A percentile compares a stretch with the other conserved stretches of the same genome.
Evolutionary conservation across 1,140 invertebrate species (phyloP).

Genomic region (Macrotrachela quadricornifera): DNA sequence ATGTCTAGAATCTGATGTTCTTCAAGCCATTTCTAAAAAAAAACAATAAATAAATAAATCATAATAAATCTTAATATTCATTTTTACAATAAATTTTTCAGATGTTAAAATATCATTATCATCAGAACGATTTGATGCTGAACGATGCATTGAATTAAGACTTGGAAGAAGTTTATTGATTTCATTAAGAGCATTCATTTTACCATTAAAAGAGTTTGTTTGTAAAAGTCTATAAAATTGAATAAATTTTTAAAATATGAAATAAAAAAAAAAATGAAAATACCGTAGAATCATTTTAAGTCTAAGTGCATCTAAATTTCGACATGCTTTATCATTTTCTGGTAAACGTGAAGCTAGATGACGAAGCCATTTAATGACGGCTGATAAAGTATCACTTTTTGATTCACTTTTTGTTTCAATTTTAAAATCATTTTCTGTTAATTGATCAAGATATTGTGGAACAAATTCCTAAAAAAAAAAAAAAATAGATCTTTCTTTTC

Average conservation of each 20-base stretch:
- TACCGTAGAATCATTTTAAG: slow-evolving; percentile 74
- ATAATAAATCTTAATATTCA: too few relatives aligned
- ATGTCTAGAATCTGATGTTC: slow-evolving; percentile 86
- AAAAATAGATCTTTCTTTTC: not conserved
- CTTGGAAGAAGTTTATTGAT: slow-evolving; percentile 79
- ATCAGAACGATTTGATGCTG: too few relatives aligned
- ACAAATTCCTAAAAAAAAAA: slow-evolving; percentile 51
- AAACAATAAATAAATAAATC: not conserved
- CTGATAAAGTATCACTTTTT: slow-evolving; percentile 48
- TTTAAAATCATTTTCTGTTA: slow-evolving; percentile 90
- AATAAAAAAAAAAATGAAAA: slow-evolving; percentile 10
- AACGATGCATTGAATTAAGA: too few relatives aligned
- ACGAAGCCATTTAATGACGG: slow-evolving; percentile 41
- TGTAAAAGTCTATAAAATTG: slow-evolving; percentile 45
- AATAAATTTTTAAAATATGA: too few relatives aligned
- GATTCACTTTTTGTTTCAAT: slow-evolving; percentile 58
- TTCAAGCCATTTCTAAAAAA: slow-evolving; percentile 70
- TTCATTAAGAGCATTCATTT: slow-evolving; percentile 96
- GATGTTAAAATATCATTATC: too few relatives aligned
- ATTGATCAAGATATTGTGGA: slow-evolving; percentile 64
- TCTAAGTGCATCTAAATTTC: slow-evolving; percentile 75
- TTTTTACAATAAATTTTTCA: too few relatives aligned
- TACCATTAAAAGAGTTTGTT: slow-evolving; percentile 93
- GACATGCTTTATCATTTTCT: slow-evolving; percentile 57
- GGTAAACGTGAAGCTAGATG: slow-evolving; percentile 55